Evolutionary conservation across 2,113 vertebrate genomes (phyloP), one percentile per base, ranked within the genome.

Genomic region (Crypturellus undulatus): DNA sequence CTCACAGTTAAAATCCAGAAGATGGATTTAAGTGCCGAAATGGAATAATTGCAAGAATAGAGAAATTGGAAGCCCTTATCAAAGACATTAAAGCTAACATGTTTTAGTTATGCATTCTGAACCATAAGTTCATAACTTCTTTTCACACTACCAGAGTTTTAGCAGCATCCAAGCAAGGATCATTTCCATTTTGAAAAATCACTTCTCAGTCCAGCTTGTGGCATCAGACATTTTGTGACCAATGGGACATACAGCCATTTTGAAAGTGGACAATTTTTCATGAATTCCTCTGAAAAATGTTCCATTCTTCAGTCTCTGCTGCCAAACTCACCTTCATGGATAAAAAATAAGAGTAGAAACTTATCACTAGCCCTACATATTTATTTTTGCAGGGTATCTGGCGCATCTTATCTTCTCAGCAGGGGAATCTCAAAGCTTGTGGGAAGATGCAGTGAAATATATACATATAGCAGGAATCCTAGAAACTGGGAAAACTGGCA

Each of bases 351-450:
- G 38, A 94, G 43, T 12, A 75, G 42, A 68, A 42, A 65, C 6
- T 89, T 91, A 93, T 91, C 89, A 69, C 92, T 90, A 91, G 56
- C 34, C 59, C 58, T 84, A 22, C 26, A 25, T 18, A 58, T 9
- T 45, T 90, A 69, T 84, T 93, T 93, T 94, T 73, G 91, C 71
- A 93, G 49, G 60, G 10, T 78, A 83, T 80, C 63, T 84, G 36
- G 25, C 65, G 11, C 49, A 84, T 78, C 87, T 3, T 84, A 65
- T 86, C 76, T 90, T n/a, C 87, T 93, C 69, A 89, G 88, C 40
- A 81, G 43, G 62, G 73, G n/a, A 84, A 12, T 43, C 52, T 88
- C 67, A 81, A 80, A 86, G 36, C 81, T 19, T 36, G 22, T 34
- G 52, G 52, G 47, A 69, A 86, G 49, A 60, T 26, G 51, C 45